A percentile compares a stretch with the other conserved stretches of the same genome.
These are phyloP conservation scores for Hipposideros larvatus DNA, from an alignment of 2,797 vertebrate species.

Conservation along the genomic window DNA sequence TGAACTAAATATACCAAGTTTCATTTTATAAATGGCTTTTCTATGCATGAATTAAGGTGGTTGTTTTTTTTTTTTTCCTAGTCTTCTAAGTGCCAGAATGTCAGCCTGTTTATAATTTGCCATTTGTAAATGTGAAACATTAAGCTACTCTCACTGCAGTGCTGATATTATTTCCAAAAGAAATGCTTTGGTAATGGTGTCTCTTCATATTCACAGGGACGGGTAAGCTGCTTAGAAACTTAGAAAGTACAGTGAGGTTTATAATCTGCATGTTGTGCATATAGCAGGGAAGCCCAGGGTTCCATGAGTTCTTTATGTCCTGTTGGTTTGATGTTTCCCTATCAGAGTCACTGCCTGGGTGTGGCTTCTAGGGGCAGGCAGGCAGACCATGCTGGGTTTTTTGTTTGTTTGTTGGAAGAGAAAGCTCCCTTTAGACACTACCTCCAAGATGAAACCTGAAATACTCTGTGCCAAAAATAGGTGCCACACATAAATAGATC, in stretches of 20 bases:
- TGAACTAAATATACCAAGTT: constrained; percentile 77
- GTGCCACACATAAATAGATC: constrained; percentile 77
- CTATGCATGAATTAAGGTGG: constrained; percentile 71
- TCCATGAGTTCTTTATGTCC: not conserved
- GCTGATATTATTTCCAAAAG: constrained; percentile 81
- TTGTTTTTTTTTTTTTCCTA: not conserved
- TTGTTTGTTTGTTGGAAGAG: not conserved
- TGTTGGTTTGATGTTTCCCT: not conserved
- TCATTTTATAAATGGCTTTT: constrained; percentile 74
- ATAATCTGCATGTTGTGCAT: not conserved
- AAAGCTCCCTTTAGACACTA: constrained; percentile 63
- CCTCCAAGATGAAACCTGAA: constrained; percentile 78
- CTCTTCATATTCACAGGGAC: constrained; percentile 64
- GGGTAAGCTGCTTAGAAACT: constrained; percentile 65
- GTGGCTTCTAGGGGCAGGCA: not conserved
- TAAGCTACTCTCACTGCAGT: constrained; percentile 71
- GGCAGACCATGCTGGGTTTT: constrained; percentile 50
- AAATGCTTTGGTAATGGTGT: constrained; percentile 80
- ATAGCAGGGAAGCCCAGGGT: not conserved
- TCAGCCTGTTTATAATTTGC: constrained; percentile 76
- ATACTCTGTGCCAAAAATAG: constrained; percentile 77
- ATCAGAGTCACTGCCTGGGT: not conserved
- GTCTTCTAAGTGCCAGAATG: constrained; percentile 64
- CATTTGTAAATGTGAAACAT: constrained; percentile 83
- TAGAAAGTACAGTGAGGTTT: constrained; percentile 57